Evolutionary conservation across 2,113 vertebrate genomes (phyloP), one percentile per base, ranked within the genome.

Genomic region (Poecilia latipinna): DNA sequence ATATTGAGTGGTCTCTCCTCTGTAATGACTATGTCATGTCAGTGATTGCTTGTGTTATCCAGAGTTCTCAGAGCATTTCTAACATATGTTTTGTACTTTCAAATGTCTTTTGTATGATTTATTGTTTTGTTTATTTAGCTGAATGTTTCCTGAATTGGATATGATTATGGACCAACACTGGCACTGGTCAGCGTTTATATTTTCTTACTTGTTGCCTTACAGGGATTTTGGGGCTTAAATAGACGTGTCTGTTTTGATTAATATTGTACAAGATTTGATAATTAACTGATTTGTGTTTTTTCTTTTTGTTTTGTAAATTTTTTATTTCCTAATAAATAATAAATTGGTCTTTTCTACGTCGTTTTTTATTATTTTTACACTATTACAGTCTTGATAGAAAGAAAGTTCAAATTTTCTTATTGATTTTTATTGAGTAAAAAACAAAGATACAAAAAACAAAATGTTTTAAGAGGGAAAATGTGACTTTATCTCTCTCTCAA

Each of bases 21-120:
- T 84, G 94, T 95, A 95, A 94, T 95, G 95, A 93, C 95, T 94
- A 91, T 95, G 95, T 94, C 95, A 95, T 95, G 86, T 67, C 88
- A 91, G 77, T 80, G 77, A 92, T 91, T 85, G 82, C 82, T 33
- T 87, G 79, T 88, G 79, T 84, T 88, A 77, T 86, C 72, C 72
- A 90, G 83, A 91, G 89, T 94, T 93, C 89, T 93, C 89, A 91
- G 75, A 89, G 72, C 63, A 48, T 75, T 89, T 72, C 42, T 79
- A 70, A 51, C 69, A 78, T 19, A 79, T 64, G 35, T 79, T 71
- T 61, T 73, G 63, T 64, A 29, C 17, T 61, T 75, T 62, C 12
- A 68, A 5, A 77, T 72, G 32, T 77, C n/a, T 19, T 1, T 61
- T 35, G 61, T 57, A 28, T 74, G 4, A 71, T 70, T 37, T 64